These are phyloP conservation scores for Hapalemur alaotrensis DNA, from an alignment of 2,797 vertebrate species.

Conservation along the genomic window DNA sequence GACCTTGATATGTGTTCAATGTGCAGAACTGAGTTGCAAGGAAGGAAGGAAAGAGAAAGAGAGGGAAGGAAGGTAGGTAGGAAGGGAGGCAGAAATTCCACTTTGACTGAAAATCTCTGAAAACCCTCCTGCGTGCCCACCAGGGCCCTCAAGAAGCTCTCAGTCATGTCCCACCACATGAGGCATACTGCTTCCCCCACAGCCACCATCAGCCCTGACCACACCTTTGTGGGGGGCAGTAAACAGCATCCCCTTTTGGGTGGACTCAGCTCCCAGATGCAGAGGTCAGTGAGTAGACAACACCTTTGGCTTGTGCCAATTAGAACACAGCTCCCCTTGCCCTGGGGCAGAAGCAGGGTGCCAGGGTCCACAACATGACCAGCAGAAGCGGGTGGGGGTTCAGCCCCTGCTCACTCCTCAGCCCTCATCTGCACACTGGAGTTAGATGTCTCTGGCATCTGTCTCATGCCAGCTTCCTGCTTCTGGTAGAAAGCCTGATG, in stretches of 20 bases:
- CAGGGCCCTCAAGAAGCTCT: not conserved
- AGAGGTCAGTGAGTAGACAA: too few relatives aligned
- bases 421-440: fast-evolving
- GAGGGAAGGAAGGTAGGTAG: fast-evolving
- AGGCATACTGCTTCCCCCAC: fast-evolving
- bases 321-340: not conserved
- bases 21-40: not conserved
- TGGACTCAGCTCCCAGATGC: not conserved
- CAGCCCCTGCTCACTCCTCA: not conserved
- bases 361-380: not conserved
- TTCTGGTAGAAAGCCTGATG: not conserved
- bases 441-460: fast-evolving
- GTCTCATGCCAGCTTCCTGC: fast-evolving
- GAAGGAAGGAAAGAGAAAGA: not conserved
- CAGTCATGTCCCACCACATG: fast-evolving
- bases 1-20: not conserved
- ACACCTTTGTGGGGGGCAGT: not conserved
- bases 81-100: too few relatives aligned
- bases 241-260: not conserved
- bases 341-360: not conserved
- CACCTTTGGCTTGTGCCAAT: not conserved
- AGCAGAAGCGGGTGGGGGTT: fast-evolving
- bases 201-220: fast-evolving
- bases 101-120: not conserved
- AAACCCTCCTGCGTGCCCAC: not conserved